Percentiles rank a stretch among this genome's conserved stretches.
phyloP scores from a whole-genome alignment of 2,888 invertebrate genomes.

The Pristionchus maxplancki region DNA sequence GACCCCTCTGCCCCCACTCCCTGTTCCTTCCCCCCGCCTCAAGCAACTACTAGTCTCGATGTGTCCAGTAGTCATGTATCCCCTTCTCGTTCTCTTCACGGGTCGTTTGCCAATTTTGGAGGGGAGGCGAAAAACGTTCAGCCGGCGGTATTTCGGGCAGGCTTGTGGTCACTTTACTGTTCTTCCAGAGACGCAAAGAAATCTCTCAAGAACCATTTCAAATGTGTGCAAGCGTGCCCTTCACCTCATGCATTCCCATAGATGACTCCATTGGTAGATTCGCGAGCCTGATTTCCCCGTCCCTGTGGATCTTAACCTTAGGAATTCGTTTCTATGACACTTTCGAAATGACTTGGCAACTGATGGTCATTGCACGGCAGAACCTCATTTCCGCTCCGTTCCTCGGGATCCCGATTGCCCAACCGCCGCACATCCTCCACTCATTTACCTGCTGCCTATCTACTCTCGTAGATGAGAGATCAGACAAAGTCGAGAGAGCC shows the following conservation, averaged over 20 bases:
- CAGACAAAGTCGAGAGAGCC: background rate
- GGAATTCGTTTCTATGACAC: background rate
- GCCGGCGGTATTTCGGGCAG: background rate
- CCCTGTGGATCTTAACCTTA: too few species aligned
- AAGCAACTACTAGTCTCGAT: constrained; percentile 13
- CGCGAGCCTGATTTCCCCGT: too few species aligned
- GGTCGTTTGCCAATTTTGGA: background rate
- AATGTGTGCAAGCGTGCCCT: background rate
- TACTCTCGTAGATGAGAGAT: background rate
- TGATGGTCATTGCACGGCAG: background rate
- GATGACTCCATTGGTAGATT: too few species aligned
- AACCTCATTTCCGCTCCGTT: background rate
- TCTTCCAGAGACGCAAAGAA: too few species aligned
- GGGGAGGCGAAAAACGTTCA: background rate
- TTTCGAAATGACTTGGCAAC: background rate
- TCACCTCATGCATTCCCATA: background rate
- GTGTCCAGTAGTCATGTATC: constrained; percentile 12
- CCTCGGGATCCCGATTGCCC: background rate
- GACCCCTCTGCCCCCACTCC: background rate
- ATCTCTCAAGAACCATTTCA: too few species aligned
- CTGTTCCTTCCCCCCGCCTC: background rate
- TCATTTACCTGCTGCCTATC: background rate
- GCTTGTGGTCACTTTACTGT: background rate
- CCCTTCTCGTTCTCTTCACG: background rate
- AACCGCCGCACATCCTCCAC: background rate